A percentile compares a stretch with the other conserved stretches of the same genome.
These are phyloP conservation scores for Erannis defoliaria DNA, from an alignment of 2,888 invertebrate genomes.

Conservation along the genomic window DNA sequence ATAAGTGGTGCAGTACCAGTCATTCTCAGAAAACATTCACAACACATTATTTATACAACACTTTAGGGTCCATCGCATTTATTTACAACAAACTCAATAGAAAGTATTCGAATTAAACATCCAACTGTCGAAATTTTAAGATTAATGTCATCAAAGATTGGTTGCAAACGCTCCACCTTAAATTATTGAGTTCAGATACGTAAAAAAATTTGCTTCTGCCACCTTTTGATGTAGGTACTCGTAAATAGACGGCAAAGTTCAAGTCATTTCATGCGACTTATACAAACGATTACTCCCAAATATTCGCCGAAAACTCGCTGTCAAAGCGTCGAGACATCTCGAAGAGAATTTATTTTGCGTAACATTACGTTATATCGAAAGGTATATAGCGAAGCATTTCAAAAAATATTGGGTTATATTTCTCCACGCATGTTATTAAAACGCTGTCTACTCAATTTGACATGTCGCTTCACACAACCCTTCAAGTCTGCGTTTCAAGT, in stretches of 20 bases:
- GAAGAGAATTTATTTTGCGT: conserved; percentile 17
- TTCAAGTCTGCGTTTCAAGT: conserved; percentile 21
- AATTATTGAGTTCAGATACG: background rate
- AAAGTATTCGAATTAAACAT: no score
- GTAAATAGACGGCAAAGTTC: conserved; percentile 4
- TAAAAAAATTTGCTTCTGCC: conserved; percentile 6
- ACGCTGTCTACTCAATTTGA: conserved; percentile 31
- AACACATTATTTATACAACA: no score
- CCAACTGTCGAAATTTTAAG: background rate
- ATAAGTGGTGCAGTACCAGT: no score
- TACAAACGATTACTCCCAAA: conserved; percentile 13
- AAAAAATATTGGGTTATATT: conserved; percentile 18
- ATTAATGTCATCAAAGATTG: conserved; percentile 2
- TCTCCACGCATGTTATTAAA: conserved; percentile 26
- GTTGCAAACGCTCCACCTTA: background rate
- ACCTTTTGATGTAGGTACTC: conserved; percentile 16
- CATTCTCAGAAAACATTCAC: no score
- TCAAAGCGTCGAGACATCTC: conserved; percentile 15
- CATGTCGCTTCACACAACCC: conserved; percentile 27
- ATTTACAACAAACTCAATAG: no score
- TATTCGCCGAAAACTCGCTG: conserved; percentile 4
- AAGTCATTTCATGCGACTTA: conserved; percentile 10
- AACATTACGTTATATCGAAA: conserved; percentile 5
- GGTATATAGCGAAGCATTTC: conserved; percentile 3
- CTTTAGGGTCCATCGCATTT: no score